phyloP scores from a whole-genome alignment of 2,113 vertebrate genomes.

The Nerophis lumbriciformis region DNA sequence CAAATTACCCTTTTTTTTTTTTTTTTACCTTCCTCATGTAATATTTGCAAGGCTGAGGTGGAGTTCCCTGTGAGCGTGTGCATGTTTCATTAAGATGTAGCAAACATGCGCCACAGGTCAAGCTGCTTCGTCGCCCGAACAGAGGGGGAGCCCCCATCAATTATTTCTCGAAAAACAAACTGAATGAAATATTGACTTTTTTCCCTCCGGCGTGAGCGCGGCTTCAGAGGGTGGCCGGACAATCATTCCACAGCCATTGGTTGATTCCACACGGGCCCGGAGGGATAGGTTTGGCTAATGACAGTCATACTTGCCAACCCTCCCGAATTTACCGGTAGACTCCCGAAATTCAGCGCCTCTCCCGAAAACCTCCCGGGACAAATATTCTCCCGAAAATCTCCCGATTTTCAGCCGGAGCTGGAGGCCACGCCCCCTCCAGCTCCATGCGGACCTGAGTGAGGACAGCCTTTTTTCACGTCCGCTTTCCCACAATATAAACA shows the following conservation, averaged over 20 bases:
- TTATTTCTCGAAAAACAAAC: slow-evolving; percentile 31
- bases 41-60: background rate
- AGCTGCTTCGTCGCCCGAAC: slow-evolving; percentile 3
- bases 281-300: no score
- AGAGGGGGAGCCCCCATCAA: slow-evolving; percentile 23
- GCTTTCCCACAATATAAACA: no score
- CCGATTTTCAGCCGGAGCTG: no score
- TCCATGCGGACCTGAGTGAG: no score
- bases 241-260: slow-evolving; percentile 25
- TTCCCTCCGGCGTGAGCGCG: slow-evolving; percentile 23
- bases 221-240: slow-evolving; percentile 16
- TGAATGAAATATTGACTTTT: slow-evolving; percentile 19
- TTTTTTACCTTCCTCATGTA: background rate
- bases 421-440: no score
- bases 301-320: no score
- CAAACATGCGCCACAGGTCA: slow-evolving; percentile 13
- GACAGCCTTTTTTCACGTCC: no score
- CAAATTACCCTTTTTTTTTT: background rate
- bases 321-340: no score
- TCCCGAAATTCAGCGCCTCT: no score
- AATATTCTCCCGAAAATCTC: no score
- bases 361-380: no score
- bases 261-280: slow-evolving; percentile 11
- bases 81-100: background rate
- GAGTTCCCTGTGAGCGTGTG: background rate